These are phyloP conservation scores for Cynaeus angustus DNA, from an alignment of 2,888 invertebrate species.

Conservation along the genomic window DNA sequence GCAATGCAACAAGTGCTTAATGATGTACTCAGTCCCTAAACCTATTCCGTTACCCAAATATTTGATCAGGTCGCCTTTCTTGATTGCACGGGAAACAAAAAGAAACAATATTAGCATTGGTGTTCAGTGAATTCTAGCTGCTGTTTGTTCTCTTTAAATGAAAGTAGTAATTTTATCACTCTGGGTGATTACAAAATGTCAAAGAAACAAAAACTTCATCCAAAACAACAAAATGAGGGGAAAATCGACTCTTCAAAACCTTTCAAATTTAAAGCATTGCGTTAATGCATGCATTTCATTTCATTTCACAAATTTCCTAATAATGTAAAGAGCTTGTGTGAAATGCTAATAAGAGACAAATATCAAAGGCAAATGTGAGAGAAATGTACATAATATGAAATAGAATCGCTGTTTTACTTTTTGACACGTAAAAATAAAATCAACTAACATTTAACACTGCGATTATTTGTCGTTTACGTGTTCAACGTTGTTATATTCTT, in stretches of 20 bases:
- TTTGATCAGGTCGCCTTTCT: slow-evolving; percentile 41
- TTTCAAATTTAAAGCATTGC: slow-evolving; percentile 9
- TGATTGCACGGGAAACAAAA: slow-evolving; percentile 44
- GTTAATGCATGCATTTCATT: slow-evolving; percentile 15
- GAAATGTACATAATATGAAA: too few relatives aligned
- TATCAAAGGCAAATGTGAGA: slow-evolving; percentile 23
- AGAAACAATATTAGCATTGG: slow-evolving; percentile 45
- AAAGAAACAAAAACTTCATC: background rate
- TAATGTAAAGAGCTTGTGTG: slow-evolving; percentile 17
- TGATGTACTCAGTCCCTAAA: slow-evolving; percentile 45
- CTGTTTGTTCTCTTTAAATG: slow-evolving; percentile 23
- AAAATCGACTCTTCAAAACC: background rate
- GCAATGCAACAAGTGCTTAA: slow-evolving; percentile 51
- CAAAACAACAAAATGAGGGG: slow-evolving; percentile 1
- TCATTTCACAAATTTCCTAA: slow-evolving; percentile 27
- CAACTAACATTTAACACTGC: too few relatives aligned
- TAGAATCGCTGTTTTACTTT: too few relatives aligned
- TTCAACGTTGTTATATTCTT: too few relatives aligned
- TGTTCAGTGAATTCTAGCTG: slow-evolving; percentile 20
- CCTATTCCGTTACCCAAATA: slow-evolving; percentile 47
- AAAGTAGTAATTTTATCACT: slow-evolving; percentile 15
- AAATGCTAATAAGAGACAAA: slow-evolving; percentile 38
- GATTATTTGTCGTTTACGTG: too few relatives aligned
- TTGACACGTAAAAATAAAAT: too few relatives aligned
- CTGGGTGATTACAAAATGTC: slow-evolving; percentile 14